Conservation (phyloP, 2,797 vertebrate species). For the Fundulus diaphanus region DNA sequence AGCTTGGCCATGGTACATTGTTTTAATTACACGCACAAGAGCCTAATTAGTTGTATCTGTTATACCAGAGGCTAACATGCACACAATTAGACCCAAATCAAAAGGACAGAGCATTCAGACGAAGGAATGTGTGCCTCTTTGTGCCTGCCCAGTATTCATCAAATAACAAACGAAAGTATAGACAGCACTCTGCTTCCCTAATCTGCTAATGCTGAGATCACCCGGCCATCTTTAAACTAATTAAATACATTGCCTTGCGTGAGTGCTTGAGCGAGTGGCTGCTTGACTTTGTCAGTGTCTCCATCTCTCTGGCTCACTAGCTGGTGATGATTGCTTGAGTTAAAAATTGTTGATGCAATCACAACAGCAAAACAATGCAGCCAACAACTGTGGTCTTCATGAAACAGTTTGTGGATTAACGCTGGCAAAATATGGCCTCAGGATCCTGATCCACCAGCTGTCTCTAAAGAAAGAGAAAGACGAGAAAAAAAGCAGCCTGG, state of each 20-base stretch:
- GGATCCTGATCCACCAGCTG: constrained; percentile 51
- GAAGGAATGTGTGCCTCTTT: constrained; percentile 44
- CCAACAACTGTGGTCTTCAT: constrained; percentile 37
- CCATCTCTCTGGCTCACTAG: constrained; percentile 44
- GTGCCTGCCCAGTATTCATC: constrained; percentile 60
- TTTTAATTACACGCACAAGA: constrained; percentile 82
- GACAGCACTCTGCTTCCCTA: constrained; percentile 45
- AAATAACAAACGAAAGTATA: constrained; percentile 57
- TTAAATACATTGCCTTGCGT: constrained; percentile 55
- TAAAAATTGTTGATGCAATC: constrained; percentile 47
- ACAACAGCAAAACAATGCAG: constrained; percentile 48
- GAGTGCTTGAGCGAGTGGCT: constrained; percentile 37
- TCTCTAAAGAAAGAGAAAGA: constrained; percentile 25
- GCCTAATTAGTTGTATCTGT: constrained; percentile 84
- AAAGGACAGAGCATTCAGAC: constrained; percentile 67
- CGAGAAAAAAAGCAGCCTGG: constrained; percentile 3
- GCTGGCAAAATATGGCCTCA: constrained; percentile 22
- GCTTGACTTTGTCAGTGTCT: constrained; percentile 43
- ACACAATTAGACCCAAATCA: constrained; percentile 82
- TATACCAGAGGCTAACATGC: constrained; percentile 79
- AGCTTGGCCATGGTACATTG: constrained; percentile 73
- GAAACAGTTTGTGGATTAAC: constrained; percentile 58
- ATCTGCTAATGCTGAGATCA: constrained; percentile 67
- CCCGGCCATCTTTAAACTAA: constrained; percentile 64
- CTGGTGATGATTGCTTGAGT: constrained; percentile 47